Percentiles rank a stretch among this genome's conserved stretches.
Evolutionary conservation across 2,113 vertebrate species (phyloP).

Genomic region (Martes martes): DNA sequence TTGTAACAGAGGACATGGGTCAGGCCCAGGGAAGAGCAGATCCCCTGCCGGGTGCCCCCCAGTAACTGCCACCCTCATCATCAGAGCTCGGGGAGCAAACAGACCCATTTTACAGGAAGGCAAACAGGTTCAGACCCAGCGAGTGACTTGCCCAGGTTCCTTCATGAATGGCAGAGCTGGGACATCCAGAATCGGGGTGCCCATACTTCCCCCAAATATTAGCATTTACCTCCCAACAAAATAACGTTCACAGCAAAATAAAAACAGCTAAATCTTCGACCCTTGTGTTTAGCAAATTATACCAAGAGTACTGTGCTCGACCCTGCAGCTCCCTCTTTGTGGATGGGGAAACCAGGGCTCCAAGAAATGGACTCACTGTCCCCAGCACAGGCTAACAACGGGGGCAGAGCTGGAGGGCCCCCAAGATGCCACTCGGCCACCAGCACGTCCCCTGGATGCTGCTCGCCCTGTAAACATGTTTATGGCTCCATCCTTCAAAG

Average conservation of each 20-base stretch:
- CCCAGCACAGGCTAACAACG: rapidly evolving
- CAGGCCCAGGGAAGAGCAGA: rapidly evolving
- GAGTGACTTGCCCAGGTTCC: not conserved
- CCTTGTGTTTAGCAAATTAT: not conserved
- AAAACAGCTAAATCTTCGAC: not conserved
- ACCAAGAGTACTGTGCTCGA: rapidly evolving
- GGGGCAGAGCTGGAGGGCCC: not conserved
- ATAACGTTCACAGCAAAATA: rapidly evolving
- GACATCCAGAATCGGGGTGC: not conserved
- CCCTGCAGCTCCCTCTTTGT: not conserved
- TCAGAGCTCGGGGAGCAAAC: not conserved
- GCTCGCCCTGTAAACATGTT: not conserved
- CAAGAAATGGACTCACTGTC: rapidly evolving
- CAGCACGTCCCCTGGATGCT: rapidly evolving
- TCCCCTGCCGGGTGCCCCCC: not conserved
- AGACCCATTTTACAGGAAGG: not conserved
- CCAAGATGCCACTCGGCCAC: rapidly evolving
- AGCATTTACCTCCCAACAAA: not conserved
- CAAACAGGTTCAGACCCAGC: not conserved
- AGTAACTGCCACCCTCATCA: rapidly evolving
- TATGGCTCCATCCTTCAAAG: not conserved
- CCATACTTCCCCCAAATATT: not conserved
- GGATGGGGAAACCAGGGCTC: not conserved
- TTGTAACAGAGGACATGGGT: not conserved
- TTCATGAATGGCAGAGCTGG: not conserved